Evolutionary conservation across 2,797 vertebrate genomes (phyloP), one percentile per base, ranked within the genome.

Genomic region (Manis pentadactyla): DNA sequence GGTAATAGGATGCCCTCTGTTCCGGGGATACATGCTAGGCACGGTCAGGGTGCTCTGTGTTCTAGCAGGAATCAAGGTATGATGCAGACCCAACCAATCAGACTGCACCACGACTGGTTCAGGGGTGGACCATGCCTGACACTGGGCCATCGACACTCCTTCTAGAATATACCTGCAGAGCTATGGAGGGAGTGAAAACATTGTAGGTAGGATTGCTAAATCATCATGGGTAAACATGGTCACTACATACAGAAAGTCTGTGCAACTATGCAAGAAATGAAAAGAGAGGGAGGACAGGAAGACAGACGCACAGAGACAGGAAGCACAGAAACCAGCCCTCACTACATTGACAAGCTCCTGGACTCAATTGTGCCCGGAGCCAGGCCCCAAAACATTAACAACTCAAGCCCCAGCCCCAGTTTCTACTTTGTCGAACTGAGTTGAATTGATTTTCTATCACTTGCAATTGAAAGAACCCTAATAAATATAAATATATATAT

Each of bases 381-480:
- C 55, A 31, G 4, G 9, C 0, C 37, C 25, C 74, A 57, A 23
- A 51, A 61, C 4, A 18, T 46, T 53, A 59, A 87, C 14, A 61
- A 3, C 18, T 23, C 15, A 23, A 18, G 39, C 51, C 4, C 21
- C 19, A 66, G 12, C 63, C 71, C 37, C 69, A 18, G 31, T 61
- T 27, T 77, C 49, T 71, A 46, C 17, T 83, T 29, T 59, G 49
- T 18, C 37, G 61, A 97, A 81, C 34, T 53, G 39, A 74, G 34
- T 5, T 53, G 59, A 75, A 78, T 4, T 61, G 53, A 84, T 34
- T n/a, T 87, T 84, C 74, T 92, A 85, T 57, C 4, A 10, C 15
- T 59, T 59, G 64, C 23, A 39, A 90, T 1, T 46, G 25, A 89
- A 78, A 92, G 13, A 57, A 31, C 2, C 1, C 42, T 78, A 51